These are phyloP conservation scores for Idaea aversata DNA, from an alignment of 2,888 invertebrate genomes.

Conservation along the genomic window DNA sequence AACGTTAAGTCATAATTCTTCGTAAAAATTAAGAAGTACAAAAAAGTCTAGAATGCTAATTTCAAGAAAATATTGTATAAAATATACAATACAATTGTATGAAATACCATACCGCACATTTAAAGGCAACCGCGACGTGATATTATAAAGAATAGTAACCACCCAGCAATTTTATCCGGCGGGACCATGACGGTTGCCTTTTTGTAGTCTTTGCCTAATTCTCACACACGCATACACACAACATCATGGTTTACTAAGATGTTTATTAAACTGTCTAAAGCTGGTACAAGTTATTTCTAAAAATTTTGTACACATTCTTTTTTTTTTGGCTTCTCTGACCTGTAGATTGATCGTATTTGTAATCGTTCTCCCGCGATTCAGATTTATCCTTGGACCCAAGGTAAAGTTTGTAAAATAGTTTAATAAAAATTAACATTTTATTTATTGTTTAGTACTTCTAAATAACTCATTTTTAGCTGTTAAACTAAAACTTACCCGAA, in stretches of 20 bases:
- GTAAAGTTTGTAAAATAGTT: too few species aligned
- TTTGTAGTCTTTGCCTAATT: too few species aligned
- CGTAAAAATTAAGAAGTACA: neutral
- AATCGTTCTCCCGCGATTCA: too few species aligned
- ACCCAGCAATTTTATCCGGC: conserved; percentile 52
- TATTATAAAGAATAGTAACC: conserved; percentile 58
- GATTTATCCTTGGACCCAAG: too few species aligned
- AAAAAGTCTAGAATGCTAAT: neutral
- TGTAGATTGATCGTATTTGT: neutral
- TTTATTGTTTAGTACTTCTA: too few species aligned
- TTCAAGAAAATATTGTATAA: conserved; percentile 46
- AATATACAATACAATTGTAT: conserved; percentile 65
- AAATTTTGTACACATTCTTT: neutral
- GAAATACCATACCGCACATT: conserved; percentile 70
- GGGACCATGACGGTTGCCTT: neutral
- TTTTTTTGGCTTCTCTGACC: neutral
- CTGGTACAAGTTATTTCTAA: too few species aligned
- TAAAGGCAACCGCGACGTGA: conserved; percentile 54
- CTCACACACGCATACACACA: too few species aligned
- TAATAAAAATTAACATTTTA: too few species aligned
- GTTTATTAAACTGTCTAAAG: too few species aligned
- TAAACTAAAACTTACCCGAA: too few species aligned
- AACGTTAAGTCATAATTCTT: neutral
- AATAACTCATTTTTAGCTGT: too few species aligned
- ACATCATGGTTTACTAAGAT: too few species aligned